Evolutionary conservation across 2,113 vertebrate species (phyloP).

Genomic region (Trochalopteron elliotii): DNA sequence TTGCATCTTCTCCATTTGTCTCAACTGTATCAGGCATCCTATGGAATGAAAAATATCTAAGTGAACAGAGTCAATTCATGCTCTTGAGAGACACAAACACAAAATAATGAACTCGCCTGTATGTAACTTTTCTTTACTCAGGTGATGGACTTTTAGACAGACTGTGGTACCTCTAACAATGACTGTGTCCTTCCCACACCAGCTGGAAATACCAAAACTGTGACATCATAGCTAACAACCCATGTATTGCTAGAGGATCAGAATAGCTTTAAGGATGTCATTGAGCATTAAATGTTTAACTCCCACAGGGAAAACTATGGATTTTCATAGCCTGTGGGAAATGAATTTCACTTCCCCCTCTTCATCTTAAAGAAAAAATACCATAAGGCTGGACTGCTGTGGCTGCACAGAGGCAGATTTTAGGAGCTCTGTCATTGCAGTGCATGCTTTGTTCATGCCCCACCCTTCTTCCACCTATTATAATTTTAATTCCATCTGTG

Average conservation of each 20-base stretch:
- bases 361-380: not conserved
- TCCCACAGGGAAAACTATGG: not conserved
- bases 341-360: not conserved
- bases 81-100: not conserved
- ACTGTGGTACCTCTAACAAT: not conserved
- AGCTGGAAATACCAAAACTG: not conserved
- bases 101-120: not conserved
- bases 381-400: not conserved
- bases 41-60: not conserved
- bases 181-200: not conserved
- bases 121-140: not conserved
- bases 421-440: not conserved
- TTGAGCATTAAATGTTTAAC: not conserved
- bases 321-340: not conserved
- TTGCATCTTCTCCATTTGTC: conserved; percentile 78
- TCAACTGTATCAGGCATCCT: conserved; percentile 77
- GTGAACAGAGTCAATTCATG: not conserved
- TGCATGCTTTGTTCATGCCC: not conserved
- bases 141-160: not conserved
- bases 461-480: not conserved
- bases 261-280: not conserved
- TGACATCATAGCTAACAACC: not conserved
- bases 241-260: not conserved
- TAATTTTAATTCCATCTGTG: not conserved
- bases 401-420: not conserved